These are phyloP conservation scores for Ceyx erithaca DNA, from an alignment of 2,797 vertebrate species.

Conservation along the genomic window DNA sequence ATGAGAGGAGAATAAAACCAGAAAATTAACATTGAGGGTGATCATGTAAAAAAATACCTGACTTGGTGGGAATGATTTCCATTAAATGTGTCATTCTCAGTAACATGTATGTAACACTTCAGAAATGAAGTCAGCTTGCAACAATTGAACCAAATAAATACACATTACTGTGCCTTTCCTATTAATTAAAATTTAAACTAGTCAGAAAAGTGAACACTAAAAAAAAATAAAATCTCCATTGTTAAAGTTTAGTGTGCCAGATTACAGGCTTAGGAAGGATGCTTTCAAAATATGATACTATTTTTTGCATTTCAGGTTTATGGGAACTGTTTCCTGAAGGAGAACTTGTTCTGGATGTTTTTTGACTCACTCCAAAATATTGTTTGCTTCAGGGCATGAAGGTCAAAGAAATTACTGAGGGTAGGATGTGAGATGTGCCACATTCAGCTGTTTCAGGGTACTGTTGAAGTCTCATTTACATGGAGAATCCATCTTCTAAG, in stretches of 20 bases:
- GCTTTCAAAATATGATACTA: not conserved
- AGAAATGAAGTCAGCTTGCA: slow-evolving; percentile 2
- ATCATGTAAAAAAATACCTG: not conserved
- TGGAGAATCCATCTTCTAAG: not conserved
- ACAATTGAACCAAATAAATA: not conserved
- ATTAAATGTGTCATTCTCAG: not conserved
- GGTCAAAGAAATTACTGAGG: not conserved
- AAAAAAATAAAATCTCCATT: not conserved
- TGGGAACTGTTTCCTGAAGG: not conserved
- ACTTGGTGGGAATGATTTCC: slow-evolving; percentile 8
- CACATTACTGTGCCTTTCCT: not conserved
- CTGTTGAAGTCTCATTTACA: not conserved
- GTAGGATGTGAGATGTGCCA: not conserved
- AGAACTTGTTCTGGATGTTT: not conserved
- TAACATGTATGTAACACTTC: not conserved
- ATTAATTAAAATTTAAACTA: not conserved
- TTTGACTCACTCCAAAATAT: not conserved
- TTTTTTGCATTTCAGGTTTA: not conserved
- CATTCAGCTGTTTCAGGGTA: not conserved
- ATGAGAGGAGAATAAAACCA: not conserved
- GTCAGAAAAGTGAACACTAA: not conserved
- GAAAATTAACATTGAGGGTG: not conserved
- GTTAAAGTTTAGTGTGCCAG: not conserved
- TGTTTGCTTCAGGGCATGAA: not conserved
- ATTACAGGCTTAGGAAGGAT: not conserved